phyloP scores from a whole-genome alignment of 2,888 invertebrate species.

The Thecocarcelia acutangulata region DNA sequence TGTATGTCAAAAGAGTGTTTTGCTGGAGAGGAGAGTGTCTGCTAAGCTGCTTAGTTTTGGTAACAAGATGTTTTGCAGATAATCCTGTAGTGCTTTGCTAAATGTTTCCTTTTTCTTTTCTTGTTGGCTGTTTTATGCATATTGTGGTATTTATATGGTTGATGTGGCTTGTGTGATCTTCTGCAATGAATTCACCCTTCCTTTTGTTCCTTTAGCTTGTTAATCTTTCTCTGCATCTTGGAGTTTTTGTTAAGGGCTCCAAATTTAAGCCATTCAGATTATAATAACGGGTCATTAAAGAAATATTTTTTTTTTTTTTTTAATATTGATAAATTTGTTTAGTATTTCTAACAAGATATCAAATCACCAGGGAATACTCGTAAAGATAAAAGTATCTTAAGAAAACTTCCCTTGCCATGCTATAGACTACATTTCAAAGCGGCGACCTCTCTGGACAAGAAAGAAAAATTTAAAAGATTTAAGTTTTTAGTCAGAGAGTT shows the following conservation, averaged over 20 bases:
- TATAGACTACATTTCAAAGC: constrained; percentile 28
- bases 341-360: background rate
- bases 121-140: background rate
- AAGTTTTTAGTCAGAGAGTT: too few species aligned
- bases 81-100: constrained; percentile 50
- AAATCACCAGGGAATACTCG: constrained; percentile 55
- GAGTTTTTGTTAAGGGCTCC: constrained; percentile 33
- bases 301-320: too few species aligned
- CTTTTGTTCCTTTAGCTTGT: background rate
- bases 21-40: background rate
- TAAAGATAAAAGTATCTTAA: constrained; percentile 29
- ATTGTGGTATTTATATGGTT: constrained; percentile 35
- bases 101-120: constrained; percentile 9
- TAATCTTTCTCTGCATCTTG: background rate
- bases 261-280: constrained; percentile 59
- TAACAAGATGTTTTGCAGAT: constrained; percentile 65
- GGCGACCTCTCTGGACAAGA: background rate
- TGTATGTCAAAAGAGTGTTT: background rate
- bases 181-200: constrained; percentile 41
- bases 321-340: constrained; percentile 40
- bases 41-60: constrained; percentile 63
- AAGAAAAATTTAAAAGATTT: background rate
- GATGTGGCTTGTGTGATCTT: constrained; percentile 20
- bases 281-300: constrained; percentile 50
- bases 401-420: constrained; percentile 22